Evolutionary conservation across 1,140 invertebrate species (phyloP), one percentile per base, ranked within the genome.

Genomic region (Batillaria attramentaria): DNA sequence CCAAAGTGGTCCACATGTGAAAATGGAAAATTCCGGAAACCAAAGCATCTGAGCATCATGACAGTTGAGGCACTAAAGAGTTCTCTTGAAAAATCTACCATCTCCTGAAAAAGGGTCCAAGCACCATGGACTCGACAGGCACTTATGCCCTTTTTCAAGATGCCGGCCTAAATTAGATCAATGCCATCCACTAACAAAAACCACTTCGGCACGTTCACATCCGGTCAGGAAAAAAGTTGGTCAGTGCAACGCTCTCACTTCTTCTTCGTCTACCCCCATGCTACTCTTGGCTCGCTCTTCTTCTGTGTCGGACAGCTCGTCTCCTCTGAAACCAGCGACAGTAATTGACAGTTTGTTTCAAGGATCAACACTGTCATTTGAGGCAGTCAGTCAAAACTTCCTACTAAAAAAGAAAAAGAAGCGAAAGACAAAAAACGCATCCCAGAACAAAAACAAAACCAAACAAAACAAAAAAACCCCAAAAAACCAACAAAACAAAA

Each of bases 281-380:
- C 54, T 62, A 57, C 54, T 75, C 8, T n/a, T 3, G 10, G 31
- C 28, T 46, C 68, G 73, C 20, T 75, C 39, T 4, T 62, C 57
- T n/a, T 75, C 73, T 28, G 4, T 39, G 20, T 75, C 73, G 5
- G 57, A 62, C 24, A 75, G 20, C 73, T 75, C 54, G 37, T 75
- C 54, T 2, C 62, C 73, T 65, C 73, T 75, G 57, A 2, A 75
- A 75, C 57, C n/a, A 74, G 18, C 54, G 6, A 54, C 54, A 66
- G 4, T n/a, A 62, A 62, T n/a, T n/a, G 20, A 62, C 5, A 50
- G 10, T 50, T 62, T 28, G 31, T 5, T 5, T 62, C 5, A 66
- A n/a, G n/a, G n/a, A n/a, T n/a, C n/a, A 8, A 62, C 57, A 62
- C 33, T 24, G 33, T 62, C n/a, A 28, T 10, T 62, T 5, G 33